phyloP scores from a whole-genome alignment of 2,888 invertebrate species.

The Sinohyriopsis cumingii region DNA sequence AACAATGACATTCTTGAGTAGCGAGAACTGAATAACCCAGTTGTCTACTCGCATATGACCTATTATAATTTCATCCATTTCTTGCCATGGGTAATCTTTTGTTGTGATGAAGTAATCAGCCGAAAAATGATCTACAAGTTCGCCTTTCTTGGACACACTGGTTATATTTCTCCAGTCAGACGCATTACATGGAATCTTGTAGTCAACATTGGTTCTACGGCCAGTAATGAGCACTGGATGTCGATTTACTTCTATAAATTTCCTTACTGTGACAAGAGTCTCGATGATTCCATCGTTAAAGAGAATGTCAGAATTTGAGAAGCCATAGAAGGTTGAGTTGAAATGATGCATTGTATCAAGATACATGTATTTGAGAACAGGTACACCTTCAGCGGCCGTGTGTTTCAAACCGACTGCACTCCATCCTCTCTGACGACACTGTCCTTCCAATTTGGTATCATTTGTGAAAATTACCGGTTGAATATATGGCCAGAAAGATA shows the following conservation, averaged over 20 bases:
- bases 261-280: constrained; percentile 26
- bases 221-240: constrained; percentile 3
- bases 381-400: constrained; percentile 45
- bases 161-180: no score
- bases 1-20: constrained; percentile 2
- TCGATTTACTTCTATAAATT: constrained; percentile 8
- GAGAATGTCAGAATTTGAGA: constrained; percentile 59
- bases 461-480: constrained; percentile 8
- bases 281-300: constrained; percentile 46
- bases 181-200: no score
- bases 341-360: constrained; percentile 44
- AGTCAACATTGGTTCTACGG: no score
- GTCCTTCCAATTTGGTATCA: neutral
- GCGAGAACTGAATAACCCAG: constrained; percentile 6
- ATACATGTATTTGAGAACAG: constrained; percentile 62
- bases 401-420: constrained; percentile 32
- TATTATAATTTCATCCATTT: constrained; percentile 9
- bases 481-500: constrained; percentile 3
- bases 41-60: constrained; percentile 10
- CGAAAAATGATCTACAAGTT: constrained; percentile 9
- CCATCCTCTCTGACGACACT: no score
- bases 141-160: neutral
- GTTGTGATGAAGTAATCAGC: constrained; percentile 16
- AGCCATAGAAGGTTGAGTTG: constrained; percentile 54
- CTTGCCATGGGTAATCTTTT: constrained; percentile 10